Evolutionary conservation across 2,113 vertebrate genomes (phyloP).

Genomic region (Xiphophorus hellerii): DNA sequence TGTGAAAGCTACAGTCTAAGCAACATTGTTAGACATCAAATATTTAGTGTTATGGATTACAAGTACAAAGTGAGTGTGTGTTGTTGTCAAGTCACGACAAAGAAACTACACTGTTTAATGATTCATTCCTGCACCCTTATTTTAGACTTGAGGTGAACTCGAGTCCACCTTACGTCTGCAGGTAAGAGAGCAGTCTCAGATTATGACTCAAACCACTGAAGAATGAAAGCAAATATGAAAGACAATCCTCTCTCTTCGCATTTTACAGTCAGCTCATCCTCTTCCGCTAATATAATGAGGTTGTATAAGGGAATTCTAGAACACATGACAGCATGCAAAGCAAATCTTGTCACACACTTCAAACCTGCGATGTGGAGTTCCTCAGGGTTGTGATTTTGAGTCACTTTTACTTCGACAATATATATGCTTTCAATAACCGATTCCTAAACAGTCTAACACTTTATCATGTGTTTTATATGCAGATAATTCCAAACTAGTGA

Average conservation of each 20-base stretch:
- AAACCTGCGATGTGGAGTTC: background rate
- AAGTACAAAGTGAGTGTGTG: slow-evolving; percentile 55
- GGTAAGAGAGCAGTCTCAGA: background rate
- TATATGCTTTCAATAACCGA: background rate
- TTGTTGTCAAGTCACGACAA: slow-evolving; percentile 47
- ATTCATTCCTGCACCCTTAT: slow-evolving; percentile 43
- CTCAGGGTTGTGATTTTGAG: background rate
- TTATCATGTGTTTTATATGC: background rate
- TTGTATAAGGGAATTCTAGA: background rate
- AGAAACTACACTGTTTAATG: slow-evolving; percentile 49
- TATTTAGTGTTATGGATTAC: slow-evolving; percentile 69
- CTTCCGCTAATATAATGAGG: background rate
- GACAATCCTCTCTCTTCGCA: background rate
- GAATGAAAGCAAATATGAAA: slow-evolving; percentile 24
- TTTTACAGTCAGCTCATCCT: background rate
- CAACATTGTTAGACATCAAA: slow-evolving; percentile 59
- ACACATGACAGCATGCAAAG: background rate
- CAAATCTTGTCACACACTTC: no score
- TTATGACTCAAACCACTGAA: background rate
- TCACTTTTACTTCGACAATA: background rate
- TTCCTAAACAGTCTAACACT: background rate
- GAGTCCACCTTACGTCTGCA: background rate
- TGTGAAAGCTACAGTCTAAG: slow-evolving; percentile 19
- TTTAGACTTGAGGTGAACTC: slow-evolving; percentile 10
- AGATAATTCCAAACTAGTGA: background rate